phyloP scores from a whole-genome alignment of 2,797 vertebrate genomes.

The Petrocephalus schoutedeni region DNA sequence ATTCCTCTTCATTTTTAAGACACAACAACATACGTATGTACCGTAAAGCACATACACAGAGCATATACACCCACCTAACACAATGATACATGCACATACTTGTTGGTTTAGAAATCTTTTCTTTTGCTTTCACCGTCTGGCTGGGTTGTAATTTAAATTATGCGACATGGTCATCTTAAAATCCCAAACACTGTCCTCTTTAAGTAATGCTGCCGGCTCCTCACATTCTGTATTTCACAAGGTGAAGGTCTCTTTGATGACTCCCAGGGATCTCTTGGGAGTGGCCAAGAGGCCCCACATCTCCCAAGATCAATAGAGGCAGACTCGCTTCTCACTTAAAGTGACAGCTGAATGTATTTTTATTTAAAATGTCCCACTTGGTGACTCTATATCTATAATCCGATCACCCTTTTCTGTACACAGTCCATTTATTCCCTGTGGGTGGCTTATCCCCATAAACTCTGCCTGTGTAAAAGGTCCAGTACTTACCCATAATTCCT shows the following conservation, averaged over 20 bases:
- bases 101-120: not conserved
- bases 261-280: slow-evolving; percentile 3
- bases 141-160: slow-evolving; percentile 3
- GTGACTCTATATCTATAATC: slow-evolving; percentile 14
- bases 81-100: not conserved
- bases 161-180: not conserved
- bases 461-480: not conserved
- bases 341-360: slow-evolving; percentile 21
- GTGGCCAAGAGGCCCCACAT: not conserved
- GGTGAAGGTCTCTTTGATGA: not conserved
- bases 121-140: not conserved
- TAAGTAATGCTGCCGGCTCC: not conserved
- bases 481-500: not conserved
- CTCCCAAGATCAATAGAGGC: not conserved
- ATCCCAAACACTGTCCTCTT: not conserved
- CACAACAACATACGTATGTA: slow-evolving; percentile 9
- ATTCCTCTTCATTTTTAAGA: slow-evolving; percentile 18
- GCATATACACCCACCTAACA: slow-evolving; percentile 12
- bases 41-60: slow-evolving; percentile 1
- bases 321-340: slow-evolving; percentile 5
- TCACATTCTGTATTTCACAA: not conserved
- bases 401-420: not conserved
- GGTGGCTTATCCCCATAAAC: not conserved
- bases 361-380: slow-evolving; percentile 2
- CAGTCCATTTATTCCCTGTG: not conserved